A percentile compares a stretch with the other conserved stretches of the same genome.
These are phyloP conservation scores for Caenorhabditis latens DNA, from an alignment of 1,140 invertebrate genomes.

Conservation along the genomic window DNA sequence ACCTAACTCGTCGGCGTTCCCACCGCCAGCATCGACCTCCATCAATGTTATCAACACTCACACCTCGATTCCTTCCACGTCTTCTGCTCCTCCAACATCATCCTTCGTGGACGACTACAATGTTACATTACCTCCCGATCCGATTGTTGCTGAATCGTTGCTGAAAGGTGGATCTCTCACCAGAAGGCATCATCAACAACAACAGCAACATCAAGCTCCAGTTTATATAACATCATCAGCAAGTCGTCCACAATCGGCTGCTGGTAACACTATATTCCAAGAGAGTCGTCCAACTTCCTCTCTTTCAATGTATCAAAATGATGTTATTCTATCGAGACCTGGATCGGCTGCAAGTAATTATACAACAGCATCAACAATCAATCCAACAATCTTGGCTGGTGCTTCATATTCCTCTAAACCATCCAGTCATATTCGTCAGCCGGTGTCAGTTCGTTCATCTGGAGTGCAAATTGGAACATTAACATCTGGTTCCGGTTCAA, in stretches of 20 bases:
- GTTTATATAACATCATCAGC: constrained; percentile 50
- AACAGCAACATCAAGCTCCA: constrained; percentile 9
- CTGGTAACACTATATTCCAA: constrained; percentile 36
- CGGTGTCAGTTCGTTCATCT: constrained; percentile 62
- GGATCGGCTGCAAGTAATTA: constrained; percentile 45
- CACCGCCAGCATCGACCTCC: constrained; percentile 46
- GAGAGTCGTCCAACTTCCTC: constrained; percentile 45
- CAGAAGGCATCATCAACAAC: constrained; percentile 34
- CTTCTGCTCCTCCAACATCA: constrained; percentile 42
- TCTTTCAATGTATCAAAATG: constrained; percentile 43
- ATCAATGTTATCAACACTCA: constrained; percentile 25
- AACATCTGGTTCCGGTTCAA: constrained; percentile 29
- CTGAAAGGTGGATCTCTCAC: constrained; percentile 31
- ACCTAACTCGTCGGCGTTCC: constrained; percentile 57
- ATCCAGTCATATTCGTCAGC: constrained; percentile 58
- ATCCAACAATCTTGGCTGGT: constrained; percentile 74
- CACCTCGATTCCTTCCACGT: constrained; percentile 56
- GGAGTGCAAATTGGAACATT: constrained; percentile 50
- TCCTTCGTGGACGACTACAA: constrained; percentile 34
- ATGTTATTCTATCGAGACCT: constrained; percentile 47
- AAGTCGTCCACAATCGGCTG: constrained; percentile 19
- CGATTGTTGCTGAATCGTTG: constrained; percentile 22
- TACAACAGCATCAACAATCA: constrained; percentile 27
- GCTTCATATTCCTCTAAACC: constrained; percentile 64
- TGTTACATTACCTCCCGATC: constrained; percentile 33